Percentiles rank a stretch among this genome's conserved stretches.
These are phyloP conservation scores for Sebastes nivosus DNA, from an alignment of 2,797 vertebrate species.

Conservation along the genomic window DNA sequence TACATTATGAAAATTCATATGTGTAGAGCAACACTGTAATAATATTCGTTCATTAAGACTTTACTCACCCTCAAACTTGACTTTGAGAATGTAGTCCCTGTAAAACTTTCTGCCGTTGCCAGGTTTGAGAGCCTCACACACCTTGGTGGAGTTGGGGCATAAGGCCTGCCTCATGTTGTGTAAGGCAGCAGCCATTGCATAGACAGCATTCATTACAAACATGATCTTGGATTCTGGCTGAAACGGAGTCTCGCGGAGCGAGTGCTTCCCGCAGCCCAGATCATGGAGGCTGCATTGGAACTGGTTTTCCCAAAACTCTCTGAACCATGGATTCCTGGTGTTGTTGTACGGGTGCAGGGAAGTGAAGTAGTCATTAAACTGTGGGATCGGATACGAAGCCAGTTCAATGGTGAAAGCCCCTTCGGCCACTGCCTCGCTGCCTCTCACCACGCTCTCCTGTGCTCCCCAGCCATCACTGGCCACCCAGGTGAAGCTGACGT, in stretches of 20 bases:
- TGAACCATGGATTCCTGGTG: slow-evolving; percentile 96
- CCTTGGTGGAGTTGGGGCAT: slow-evolving; percentile 91
- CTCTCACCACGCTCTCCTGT: slow-evolving; percentile 93
- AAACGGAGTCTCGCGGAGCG: slow-evolving; percentile 87
- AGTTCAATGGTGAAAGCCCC: slow-evolving; percentile 97
- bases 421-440: slow-evolving; percentile 91
- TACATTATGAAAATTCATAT: neutral
- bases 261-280: slow-evolving; percentile 87
- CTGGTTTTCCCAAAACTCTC: slow-evolving; percentile 97
- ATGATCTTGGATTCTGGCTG: slow-evolving; percentile 98
- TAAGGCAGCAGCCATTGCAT: slow-evolving; percentile 93
- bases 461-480: slow-evolving; percentile 99
- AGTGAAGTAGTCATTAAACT: slow-evolving; percentile 93
- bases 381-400: slow-evolving; percentile 91
- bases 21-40: neutral
- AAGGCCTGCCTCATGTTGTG: slow-evolving; percentile 94
- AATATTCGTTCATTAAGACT: neutral
- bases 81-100: slow-evolving; percentile 96
- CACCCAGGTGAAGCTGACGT: slow-evolving; percentile 95
- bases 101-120: slow-evolving; percentile 95
- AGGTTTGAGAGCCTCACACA: slow-evolving; percentile 92
- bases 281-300: slow-evolving; percentile 91
- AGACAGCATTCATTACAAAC: slow-evolving; percentile 96
- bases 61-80: slow-evolving; percentile 94
- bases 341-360: slow-evolving; percentile 92